Conservation (phyloP, 1,140 invertebrate genomes). For the Pogonomyrmex barbatus region DNA sequence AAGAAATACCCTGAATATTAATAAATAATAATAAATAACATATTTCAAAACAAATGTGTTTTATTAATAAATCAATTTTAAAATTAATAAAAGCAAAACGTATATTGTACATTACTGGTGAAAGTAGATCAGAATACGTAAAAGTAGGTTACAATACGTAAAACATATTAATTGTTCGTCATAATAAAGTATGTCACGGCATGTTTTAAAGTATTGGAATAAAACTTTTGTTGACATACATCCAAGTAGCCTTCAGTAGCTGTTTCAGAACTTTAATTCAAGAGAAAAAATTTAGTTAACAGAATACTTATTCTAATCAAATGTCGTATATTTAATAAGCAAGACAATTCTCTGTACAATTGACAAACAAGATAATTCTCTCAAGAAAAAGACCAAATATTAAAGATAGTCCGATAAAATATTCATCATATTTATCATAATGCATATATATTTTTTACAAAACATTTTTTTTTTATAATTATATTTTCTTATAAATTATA, state of each 20-base stretch:
- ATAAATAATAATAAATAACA: no score
- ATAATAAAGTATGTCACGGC: constrained; percentile 26
- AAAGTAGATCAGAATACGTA: not conserved
- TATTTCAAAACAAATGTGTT: not conserved
- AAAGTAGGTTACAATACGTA: constrained; percentile 24
- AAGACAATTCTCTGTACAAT: no score
- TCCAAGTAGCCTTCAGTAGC: not conserved
- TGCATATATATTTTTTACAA: not conserved
- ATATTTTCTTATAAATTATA: not conserved
- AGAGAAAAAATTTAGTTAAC: not conserved
- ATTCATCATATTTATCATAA: not conserved
- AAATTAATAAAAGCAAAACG: not conserved
- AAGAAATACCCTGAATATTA: no score
- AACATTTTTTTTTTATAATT: not conserved
- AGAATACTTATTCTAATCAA: not conserved
- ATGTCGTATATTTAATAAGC: not conserved
- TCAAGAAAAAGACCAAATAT: not conserved
- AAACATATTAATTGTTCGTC: constrained; percentile 27
- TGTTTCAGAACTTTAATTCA: constrained; percentile 24
- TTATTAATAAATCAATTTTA: not conserved
- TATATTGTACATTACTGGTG: not conserved
- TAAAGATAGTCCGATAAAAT: not conserved
- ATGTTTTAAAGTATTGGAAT: constrained; percentile 11
- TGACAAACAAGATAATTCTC: not conserved
- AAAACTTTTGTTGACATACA: constrained; percentile 33